Base-by-base conservation (phyloP, 2,113 vertebrate genomes). In the Gopherus evgoodei region DNA sequence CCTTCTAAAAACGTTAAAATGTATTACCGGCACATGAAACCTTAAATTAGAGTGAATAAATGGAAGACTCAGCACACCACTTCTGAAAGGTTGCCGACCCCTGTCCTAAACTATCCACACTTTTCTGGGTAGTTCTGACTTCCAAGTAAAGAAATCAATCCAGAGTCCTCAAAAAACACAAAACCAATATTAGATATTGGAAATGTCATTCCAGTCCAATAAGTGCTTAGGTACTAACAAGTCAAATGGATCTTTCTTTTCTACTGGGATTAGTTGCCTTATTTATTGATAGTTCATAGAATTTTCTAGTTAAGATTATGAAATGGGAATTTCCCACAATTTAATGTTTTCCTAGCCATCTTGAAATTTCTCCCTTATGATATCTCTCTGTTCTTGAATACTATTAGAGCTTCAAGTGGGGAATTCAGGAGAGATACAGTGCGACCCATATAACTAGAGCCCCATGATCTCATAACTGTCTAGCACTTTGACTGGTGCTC, bases 161-260 rank as follows among this genome's bases (percentile, higher is more conserved):
- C 17, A n/a, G 87, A 79, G 2, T 75, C 53, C 47, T 91, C 89
- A 65, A 81, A 72, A 94, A 92, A 13, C 17, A 57, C 83, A 57
- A n/a, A 79, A 83, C 24, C 87, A 92, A 52, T 88, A 86, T 50
- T 89, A 86, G 47, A 81, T 6, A 12, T 65, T 57, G 50, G 38
- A 81, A 57, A 81, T 93, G 88, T 91, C 87, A 16, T 44, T 91
- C 90, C 83, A 49, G 7, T 87, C 88, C 86, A 57, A 53, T 83
- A 31, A 25, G 16, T 91, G 35, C 35, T 94, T 91, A 52, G 65
- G 50, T 50, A 90, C 16, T 17, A 93, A 75, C 52, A 8, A 11
- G 29, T 56, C 87, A 44, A 78, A 75, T 93, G 75, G 83, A 93
- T 81, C 19, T 82, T 35, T 80, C 29, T 80, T 52, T 52, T 80